Evolutionary conservation across 2,113 vertebrate genomes (phyloP).

Genomic region (Carassius carassius): DNA sequence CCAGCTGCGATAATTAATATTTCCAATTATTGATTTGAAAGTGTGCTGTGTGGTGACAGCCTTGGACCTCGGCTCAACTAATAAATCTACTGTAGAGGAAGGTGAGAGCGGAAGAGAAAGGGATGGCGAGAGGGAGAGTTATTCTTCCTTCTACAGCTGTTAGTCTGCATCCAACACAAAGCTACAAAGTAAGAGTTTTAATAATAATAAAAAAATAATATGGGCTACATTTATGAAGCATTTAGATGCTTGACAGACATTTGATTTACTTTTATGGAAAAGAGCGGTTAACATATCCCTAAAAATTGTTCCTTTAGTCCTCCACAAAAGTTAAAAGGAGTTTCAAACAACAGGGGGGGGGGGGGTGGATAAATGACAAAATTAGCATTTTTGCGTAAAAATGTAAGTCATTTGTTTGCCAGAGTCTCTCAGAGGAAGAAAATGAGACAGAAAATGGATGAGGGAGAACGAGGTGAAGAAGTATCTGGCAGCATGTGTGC

Average conservation of each 20-base stretch:
- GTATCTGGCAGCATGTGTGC: slow-evolving; percentile 26
- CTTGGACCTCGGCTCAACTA: slow-evolving; percentile 64
- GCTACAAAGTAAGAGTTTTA: not conserved
- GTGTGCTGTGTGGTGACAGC: slow-evolving; percentile 74
- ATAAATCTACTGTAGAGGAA: slow-evolving; percentile 70
- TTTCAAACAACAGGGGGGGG: not conserved
- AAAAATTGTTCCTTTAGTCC: not conserved
- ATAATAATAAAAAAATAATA: not conserved
- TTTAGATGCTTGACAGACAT: not conserved
- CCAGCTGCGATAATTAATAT: slow-evolving; percentile 81
- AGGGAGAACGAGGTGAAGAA: slow-evolving; percentile 35
- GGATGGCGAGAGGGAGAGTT: not conserved
- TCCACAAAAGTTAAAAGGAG: not conserved
- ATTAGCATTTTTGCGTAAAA: slow-evolving; percentile 8
- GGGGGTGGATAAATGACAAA: slow-evolving; percentile 3
- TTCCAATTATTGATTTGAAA: slow-evolving; percentile 81
- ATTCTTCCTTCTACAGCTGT: not conserved
- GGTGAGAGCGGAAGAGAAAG: slow-evolving; percentile 35
- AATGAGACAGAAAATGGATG: slow-evolving; percentile 48
- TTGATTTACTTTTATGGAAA: not conserved
- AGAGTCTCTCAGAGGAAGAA: slow-evolving; percentile 38
- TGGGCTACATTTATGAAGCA: not conserved
- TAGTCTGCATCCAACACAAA: not conserved
- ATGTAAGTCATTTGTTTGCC: slow-evolving; percentile 40
- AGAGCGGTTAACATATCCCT: not conserved